Percentiles rank a stretch among this genome's conserved stretches.
These are phyloP conservation scores for Darevskia mixta DNA, from an alignment of 2,797 vertebrate genomes.

Conservation along the genomic window DNA sequence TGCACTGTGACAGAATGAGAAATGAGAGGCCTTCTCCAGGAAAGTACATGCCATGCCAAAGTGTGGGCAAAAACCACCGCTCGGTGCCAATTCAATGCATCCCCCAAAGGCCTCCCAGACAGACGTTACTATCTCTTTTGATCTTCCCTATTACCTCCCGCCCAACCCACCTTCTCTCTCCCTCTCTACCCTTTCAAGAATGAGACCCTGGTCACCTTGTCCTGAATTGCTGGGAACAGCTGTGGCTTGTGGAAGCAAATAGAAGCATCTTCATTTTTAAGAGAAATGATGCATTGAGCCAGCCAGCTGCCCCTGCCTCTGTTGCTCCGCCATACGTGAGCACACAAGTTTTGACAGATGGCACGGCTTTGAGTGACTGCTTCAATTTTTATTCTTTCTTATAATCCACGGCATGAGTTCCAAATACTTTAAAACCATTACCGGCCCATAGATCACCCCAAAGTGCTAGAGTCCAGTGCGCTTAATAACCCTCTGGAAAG, in stretches of 20 bases:
- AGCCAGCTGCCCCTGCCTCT: constrained; percentile 62
- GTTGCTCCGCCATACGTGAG: constrained; percentile 31
- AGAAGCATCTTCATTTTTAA: constrained; percentile 52
- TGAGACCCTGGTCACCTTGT: background rate
- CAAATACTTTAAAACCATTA: constrained; percentile 74
- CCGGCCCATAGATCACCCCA: constrained; percentile 77
- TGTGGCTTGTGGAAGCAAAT: constrained; percentile 39
- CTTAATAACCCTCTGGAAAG: constrained; percentile 78
- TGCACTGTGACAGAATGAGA: background rate
- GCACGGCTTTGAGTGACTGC: constrained; percentile 68
- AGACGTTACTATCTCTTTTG: background rate
- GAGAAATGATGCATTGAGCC: constrained; percentile 46
- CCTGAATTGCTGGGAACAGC: constrained; percentile 33
- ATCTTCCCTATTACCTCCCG: background rate
- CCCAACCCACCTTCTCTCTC: too few relatives aligned
- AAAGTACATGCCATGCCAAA: background rate
- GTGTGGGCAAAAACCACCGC: background rate
- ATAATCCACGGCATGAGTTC: constrained; percentile 67
- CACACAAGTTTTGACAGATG: constrained; percentile 65
- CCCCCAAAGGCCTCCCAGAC: background rate
- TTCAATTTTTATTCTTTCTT: constrained; percentile 70
- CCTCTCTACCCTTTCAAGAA: background rate
- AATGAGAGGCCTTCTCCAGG: background rate
- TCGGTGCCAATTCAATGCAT: fast-evolving
- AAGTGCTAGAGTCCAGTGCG: constrained; percentile 71